A percentile compares a stretch with the other conserved stretches of the same genome.
These are phyloP conservation scores for Dendrolimus punctatus DNA, from an alignment of 1,140 invertebrate species.

Conservation along the genomic window DNA sequence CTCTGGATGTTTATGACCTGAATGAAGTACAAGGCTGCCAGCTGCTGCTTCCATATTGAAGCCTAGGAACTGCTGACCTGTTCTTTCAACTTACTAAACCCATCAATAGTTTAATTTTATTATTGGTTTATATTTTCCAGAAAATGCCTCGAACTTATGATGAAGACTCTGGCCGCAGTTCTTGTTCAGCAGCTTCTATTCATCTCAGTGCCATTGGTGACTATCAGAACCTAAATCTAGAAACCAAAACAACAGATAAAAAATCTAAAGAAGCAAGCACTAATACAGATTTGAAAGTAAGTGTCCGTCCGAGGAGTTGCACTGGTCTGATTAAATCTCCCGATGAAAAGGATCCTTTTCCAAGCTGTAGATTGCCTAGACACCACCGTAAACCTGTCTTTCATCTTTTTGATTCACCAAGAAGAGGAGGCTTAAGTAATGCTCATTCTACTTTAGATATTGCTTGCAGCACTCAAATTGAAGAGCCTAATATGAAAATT, in stretches of 20 bases:
- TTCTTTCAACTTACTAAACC: no score
- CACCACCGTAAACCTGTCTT: slow-evolving; percentile 42
- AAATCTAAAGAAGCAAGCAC: slow-evolving; percentile 47
- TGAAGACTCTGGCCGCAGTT: slow-evolving; percentile 66
- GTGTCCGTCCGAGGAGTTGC: slow-evolving; percentile 49
- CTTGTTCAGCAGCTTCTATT: slow-evolving; percentile 60
- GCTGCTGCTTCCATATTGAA: no score
- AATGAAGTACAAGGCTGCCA: no score
- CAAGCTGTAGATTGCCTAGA: slow-evolving; percentile 42
- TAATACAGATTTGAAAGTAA: slow-evolving; percentile 64
- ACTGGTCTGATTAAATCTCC: slow-evolving; percentile 60
- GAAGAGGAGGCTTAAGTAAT: slow-evolving; percentile 60
- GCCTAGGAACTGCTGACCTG: no score
- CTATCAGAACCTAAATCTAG: slow-evolving; percentile 16
- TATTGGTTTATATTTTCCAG: neutral
- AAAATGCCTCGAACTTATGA: slow-evolving; percentile 21
- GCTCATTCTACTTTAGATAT: slow-evolving; percentile 67
- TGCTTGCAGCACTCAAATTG: slow-evolving; percentile 61
- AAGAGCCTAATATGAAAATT: slow-evolving; percentile 31
- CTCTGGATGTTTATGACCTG: no score
- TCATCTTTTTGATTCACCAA: slow-evolving; percentile 47
- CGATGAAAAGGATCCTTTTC: slow-evolving; percentile 58
- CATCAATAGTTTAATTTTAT: neutral
- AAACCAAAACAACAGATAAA: slow-evolving; percentile 20
- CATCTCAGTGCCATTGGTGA: slow-evolving; percentile 42